phyloP scores from a whole-genome alignment of 2,888 invertebrate genomes.

The Leptinotarsa haldemani region DNA sequence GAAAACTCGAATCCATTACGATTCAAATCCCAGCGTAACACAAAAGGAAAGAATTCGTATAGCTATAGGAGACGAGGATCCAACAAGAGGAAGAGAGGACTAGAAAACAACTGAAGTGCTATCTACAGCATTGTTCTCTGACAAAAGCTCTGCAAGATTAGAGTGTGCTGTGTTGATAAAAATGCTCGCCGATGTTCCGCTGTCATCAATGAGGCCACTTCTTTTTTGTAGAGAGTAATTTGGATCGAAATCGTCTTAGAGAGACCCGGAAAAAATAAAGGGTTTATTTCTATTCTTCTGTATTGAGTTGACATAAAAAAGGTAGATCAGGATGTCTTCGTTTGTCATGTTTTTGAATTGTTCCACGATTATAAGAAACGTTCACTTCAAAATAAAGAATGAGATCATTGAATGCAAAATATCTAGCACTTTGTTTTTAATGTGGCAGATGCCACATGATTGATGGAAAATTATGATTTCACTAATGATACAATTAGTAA shows the following conservation, averaged over 20 bases:
- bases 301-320: slow-evolving; percentile 3
- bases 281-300: slow-evolving; percentile 12
- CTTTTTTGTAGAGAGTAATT: slow-evolving; percentile 36
- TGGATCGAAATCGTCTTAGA: slow-evolving; percentile 32
- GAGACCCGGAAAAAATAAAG: slow-evolving; percentile 18
- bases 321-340: slow-evolving; percentile 7
- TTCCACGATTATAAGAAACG: not conserved
- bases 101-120: slow-evolving; percentile 44
- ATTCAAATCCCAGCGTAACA: slow-evolving; percentile 18
- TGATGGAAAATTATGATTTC: too few relatives aligned
- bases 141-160: slow-evolving; percentile 43
- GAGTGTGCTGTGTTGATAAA: slow-evolving; percentile 45
- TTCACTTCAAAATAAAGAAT: not conserved
- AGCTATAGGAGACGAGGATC: slow-evolving; percentile 12
- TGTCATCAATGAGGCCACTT: slow-evolving; percentile 37
- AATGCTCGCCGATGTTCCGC: slow-evolving; percentile 37
- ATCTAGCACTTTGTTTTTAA: too few relatives aligned
- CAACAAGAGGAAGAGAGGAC: slow-evolving; percentile 32
- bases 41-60: slow-evolving; percentile 25
- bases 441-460: too few relatives aligned
- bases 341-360: not conserved
- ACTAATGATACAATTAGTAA: too few relatives aligned
- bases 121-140: slow-evolving; percentile 44
- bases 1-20: slow-evolving; percentile 12
- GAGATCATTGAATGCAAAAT: not conserved